These are phyloP conservation scores for Isotomurus palustris DNA, from an alignment of 2,888 invertebrate species.

Conservation along the genomic window DNA sequence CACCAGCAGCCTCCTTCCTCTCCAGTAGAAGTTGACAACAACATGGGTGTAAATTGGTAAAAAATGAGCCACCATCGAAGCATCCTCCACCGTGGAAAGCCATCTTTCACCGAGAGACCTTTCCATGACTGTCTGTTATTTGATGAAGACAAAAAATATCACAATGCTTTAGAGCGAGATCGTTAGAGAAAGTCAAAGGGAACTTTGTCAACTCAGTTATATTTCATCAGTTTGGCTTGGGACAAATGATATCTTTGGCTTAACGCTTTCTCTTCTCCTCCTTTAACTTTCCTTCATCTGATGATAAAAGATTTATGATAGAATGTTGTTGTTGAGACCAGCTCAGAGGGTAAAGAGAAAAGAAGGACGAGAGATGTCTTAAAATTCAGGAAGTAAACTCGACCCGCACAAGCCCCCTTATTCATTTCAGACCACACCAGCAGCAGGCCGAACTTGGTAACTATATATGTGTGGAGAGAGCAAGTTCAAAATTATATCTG, in stretches of 20 bases:
- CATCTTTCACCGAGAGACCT: too few relatives aligned
- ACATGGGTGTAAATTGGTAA: constrained; percentile 1
- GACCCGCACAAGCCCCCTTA: too few relatives aligned
- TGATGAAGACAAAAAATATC: not conserved
- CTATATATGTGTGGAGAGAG: too few relatives aligned
- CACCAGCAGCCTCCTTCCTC: too few relatives aligned
- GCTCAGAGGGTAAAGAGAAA: not conserved
- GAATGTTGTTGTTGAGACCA: not conserved
- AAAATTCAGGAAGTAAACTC: constrained; percentile 1
- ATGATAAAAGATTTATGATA: constrained; percentile 12
- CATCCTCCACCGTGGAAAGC: too few relatives aligned
- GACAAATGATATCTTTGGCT: not conserved
- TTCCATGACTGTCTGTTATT: too few relatives aligned
- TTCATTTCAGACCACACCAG: not conserved
- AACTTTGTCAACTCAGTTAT: not conserved
- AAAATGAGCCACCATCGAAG: not conserved
- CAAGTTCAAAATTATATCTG: too few relatives aligned
- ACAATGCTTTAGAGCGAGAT: too few relatives aligned
- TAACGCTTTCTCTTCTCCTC: not conserved
- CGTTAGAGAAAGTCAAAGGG: too few relatives aligned
- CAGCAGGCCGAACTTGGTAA: not conserved
- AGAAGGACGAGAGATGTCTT: not conserved
- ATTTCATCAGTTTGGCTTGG: not conserved
- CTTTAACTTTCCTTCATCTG: constrained; percentile 2
- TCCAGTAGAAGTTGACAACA: too few relatives aligned